These are phyloP conservation scores for Melanophora roralis DNA, from an alignment of 2,888 invertebrate genomes.

Conservation along the genomic window DNA sequence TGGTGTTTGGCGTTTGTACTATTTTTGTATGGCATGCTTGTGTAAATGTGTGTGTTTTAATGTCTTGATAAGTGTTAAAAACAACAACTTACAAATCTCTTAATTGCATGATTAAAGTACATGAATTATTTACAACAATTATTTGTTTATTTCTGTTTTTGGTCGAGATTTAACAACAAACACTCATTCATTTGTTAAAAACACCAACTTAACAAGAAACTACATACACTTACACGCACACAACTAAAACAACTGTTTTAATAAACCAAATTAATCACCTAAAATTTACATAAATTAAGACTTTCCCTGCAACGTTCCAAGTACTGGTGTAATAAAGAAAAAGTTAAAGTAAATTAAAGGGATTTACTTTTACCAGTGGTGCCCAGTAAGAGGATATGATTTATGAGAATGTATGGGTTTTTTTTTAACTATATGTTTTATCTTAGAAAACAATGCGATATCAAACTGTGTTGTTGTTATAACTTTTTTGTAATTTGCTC, in stretches of 20 bases:
- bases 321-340: background rate
- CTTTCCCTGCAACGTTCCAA: too few relatives aligned
- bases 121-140: conserved; percentile 57
- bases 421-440: too few relatives aligned
- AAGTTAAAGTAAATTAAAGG: too few relatives aligned
- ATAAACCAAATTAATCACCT: conserved; percentile 36
- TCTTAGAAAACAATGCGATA: too few relatives aligned
- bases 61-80: conserved; percentile 44
- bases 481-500: too few relatives aligned
- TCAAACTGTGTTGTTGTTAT: too few relatives aligned
- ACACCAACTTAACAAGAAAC: too few relatives aligned
- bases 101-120: conserved; percentile 53
- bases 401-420: too few relatives aligned
- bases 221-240: background rate
- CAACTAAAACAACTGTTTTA: conserved; percentile 9
- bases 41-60: background rate
- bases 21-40: background rate
- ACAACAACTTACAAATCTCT: conserved; percentile 49
- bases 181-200: background rate
- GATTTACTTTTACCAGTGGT: too few relatives aligned
- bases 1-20: too few relatives aligned
- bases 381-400: too few relatives aligned
- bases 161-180: background rate
- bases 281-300: conserved; percentile 36
- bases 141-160: conserved; percentile 33